phyloP scores from a whole-genome alignment of 1,140 invertebrate genomes.

The Drosophila subpulchrella region DNA sequence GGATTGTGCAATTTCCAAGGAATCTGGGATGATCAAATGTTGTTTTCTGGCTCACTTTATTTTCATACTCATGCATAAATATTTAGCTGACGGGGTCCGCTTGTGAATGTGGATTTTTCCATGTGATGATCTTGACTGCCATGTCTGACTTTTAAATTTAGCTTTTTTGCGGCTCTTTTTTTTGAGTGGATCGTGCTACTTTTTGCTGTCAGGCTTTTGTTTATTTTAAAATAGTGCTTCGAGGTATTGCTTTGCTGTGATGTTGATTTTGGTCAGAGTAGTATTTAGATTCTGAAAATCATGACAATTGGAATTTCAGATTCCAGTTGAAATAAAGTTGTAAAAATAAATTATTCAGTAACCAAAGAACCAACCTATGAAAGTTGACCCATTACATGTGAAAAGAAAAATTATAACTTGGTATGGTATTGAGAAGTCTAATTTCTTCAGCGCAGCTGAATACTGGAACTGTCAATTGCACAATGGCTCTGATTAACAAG shows the following conservation, averaged over 20 bases:
- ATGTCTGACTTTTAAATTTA: neutral
- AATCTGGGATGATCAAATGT: conserved; percentile 51
- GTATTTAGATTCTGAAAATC: neutral
- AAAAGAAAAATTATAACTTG: no score
- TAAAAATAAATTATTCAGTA: no score
- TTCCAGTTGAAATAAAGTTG: neutral
- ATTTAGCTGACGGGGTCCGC: conserved; percentile 48
- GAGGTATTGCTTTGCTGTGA: no score
- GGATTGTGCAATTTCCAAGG: conserved; percentile 44
- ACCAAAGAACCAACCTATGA: no score
- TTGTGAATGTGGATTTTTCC: neutral
- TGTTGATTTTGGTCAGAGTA: neutral
- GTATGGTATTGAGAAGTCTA: no score
- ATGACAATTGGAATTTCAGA: neutral
- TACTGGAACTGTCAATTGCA: neutral
- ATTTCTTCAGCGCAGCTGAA: neutral
- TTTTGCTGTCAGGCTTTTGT: conserved; percentile 10
- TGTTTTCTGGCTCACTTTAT: conserved; percentile 53
- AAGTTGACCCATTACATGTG: no score
- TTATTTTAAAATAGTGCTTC: neutral
- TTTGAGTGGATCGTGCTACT: neutral
- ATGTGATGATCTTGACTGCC: conserved; percentile 1
- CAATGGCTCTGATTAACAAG: conserved; percentile 7
- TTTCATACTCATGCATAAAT: conserved; percentile 69
- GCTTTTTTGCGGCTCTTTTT: neutral